These are phyloP conservation scores for Apostichopus parvimensis DNA, from an alignment of 35 echinoderm and acorn worm species.

Conservation along the genomic window DNA sequence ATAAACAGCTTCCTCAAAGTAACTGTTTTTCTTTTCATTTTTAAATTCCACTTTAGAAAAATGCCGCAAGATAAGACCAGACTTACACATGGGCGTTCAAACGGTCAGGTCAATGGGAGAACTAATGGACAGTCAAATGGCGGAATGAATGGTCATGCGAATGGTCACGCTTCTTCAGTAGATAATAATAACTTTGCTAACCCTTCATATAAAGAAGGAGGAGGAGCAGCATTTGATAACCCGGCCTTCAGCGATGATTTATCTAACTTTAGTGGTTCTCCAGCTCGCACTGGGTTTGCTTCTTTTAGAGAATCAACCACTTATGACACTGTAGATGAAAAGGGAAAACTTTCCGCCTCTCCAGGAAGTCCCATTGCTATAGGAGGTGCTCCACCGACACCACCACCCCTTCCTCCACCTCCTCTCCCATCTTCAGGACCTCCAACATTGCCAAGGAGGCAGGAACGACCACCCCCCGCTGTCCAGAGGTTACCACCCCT, in stretches of 20 bases:
- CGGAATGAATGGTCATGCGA: neutral
- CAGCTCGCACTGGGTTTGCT: neutral
- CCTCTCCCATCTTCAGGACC: neutral
- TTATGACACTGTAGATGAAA: neutral
- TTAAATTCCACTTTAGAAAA: too few relatives aligned
- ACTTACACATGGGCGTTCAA: too few relatives aligned
- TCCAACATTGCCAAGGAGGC: slow-evolving; percentile 18
- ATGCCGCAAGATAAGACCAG: too few relatives aligned
- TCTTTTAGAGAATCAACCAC: neutral
- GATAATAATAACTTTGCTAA: neutral
- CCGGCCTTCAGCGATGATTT: neutral
- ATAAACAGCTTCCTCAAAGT: too few relatives aligned
- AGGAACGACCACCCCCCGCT: neutral
- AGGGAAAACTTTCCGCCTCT: neutral
- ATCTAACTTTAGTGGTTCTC: neutral
- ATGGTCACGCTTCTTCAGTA: neutral
- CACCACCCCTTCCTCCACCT: neutral
- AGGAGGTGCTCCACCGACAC: neutral
- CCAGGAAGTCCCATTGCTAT: neutral
- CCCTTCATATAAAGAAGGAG: neutral
- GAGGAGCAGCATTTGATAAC: slow-evolving; percentile 10
- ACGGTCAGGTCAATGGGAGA: neutral
- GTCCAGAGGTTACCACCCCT: neutral
- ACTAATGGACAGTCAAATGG: neutral
- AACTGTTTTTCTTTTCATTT: too few relatives aligned